Percentiles rank a stretch among this genome's conserved stretches.
These are phyloP conservation scores for Pelodytes ibericus DNA, from an alignment of 2,797 vertebrate species.

Conservation along the genomic window DNA sequence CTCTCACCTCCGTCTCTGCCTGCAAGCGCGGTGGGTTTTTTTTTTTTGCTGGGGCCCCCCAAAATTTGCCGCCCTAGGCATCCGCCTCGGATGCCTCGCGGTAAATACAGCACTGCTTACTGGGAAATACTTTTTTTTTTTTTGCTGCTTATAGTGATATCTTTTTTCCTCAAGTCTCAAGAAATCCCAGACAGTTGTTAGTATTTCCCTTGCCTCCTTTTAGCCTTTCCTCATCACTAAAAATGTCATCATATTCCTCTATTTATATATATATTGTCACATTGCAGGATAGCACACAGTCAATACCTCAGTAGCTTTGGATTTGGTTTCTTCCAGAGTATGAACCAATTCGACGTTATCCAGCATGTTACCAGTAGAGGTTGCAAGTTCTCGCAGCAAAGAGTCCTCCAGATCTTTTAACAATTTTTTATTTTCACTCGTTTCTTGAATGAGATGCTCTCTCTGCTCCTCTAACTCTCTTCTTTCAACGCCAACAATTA, in stretches of 20 bases:
- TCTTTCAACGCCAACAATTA: constrained; percentile 88
- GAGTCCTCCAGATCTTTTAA: constrained; percentile 92
- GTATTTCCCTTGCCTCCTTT: no score
- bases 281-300: neutral
- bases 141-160: no score
- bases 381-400: constrained; percentile 87
- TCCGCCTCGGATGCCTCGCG: no score
- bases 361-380: constrained; percentile 95
- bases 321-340: constrained; percentile 91
- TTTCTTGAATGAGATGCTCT: constrained; percentile 91
- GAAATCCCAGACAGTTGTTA: no score
- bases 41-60: no score
- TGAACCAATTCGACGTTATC: constrained; percentile 91
- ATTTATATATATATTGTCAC: neutral
- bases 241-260: neutral
- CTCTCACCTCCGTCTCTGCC: no score
- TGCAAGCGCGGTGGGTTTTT: no score
- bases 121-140: no score
- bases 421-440: constrained; percentile 90
- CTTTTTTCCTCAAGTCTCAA: no score
- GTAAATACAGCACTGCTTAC: no score
- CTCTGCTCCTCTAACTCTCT: constrained; percentile 91
- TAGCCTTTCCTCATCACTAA: no score
- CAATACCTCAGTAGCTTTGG: constrained; percentile 88
- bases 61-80: no score